Conservation (phyloP, 2,888 invertebrate genomes). For the Cantharis rustica region DNA sequence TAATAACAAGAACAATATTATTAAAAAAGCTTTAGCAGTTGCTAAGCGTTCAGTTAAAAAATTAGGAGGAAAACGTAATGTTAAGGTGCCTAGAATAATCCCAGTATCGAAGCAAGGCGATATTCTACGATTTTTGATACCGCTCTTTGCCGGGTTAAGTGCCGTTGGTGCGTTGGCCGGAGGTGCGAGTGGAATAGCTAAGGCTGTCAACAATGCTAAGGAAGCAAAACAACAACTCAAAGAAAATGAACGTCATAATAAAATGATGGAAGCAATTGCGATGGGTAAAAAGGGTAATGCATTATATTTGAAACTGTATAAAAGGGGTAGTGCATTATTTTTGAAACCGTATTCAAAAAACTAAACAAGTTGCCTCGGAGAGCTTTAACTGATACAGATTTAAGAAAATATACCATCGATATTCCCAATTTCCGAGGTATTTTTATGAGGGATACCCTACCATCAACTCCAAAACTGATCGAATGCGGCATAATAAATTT, state of each 20-base stretch:
- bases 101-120: constrained; percentile 35
- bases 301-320: too few species aligned
- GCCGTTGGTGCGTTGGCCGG: constrained; percentile 36
- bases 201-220: too few species aligned
- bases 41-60: background rate
- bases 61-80: background rate
- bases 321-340: too few species aligned
- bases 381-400: too few species aligned
- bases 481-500: constrained; percentile 46
- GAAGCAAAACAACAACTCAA: too few species aligned
- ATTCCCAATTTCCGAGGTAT: constrained; percentile 38
- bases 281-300: too few species aligned
- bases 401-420: too few species aligned
- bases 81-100: background rate
- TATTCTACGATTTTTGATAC: constrained; percentile 43
- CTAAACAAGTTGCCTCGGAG: too few species aligned
- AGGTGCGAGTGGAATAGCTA: too few species aligned
- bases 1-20: background rate
- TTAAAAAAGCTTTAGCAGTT: background rate
- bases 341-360: too few species aligned
- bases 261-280: too few species aligned
- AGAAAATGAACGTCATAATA: too few species aligned
- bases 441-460: constrained; percentile 38
- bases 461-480: constrained; percentile 8
- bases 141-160: constrained; percentile 46